Conservation (phyloP, 2,113 vertebrate genomes). For the Nanorana parkeri region DNA sequence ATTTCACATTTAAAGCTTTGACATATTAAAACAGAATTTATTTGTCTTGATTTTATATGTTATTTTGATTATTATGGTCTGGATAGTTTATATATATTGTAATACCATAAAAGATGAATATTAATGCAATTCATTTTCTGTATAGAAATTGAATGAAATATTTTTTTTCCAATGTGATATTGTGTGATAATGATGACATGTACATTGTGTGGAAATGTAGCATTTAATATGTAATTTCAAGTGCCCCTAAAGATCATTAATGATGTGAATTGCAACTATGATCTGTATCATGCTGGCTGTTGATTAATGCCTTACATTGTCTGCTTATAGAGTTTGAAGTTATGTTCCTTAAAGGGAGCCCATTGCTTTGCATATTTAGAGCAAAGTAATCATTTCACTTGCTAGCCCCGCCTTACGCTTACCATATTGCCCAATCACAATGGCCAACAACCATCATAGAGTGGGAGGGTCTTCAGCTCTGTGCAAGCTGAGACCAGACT, state of each 20-base stretch:
- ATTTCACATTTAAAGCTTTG: background rate
- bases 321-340: no score
- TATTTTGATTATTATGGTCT: background rate
- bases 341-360: no score
- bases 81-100: background rate
- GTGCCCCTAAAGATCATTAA: conserved; percentile 7
- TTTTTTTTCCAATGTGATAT: background rate
- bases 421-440: no score
- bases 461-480: no score
- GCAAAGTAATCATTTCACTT: no score
- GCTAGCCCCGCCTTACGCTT: no score
- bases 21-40: background rate
- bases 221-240: background rate
- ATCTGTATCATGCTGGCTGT: conserved; percentile 58
- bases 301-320: conserved; percentile 72
- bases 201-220: background rate
- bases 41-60: background rate
- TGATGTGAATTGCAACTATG: background rate
- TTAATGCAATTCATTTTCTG: background rate
- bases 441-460: no score
- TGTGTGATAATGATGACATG: background rate
- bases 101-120: background rate
- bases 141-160: background rate
- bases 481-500: no score
- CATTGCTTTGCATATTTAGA: no score